Conservation (phyloP, 2,888 invertebrate genomes). For the Agrochola macilenta region DNA sequence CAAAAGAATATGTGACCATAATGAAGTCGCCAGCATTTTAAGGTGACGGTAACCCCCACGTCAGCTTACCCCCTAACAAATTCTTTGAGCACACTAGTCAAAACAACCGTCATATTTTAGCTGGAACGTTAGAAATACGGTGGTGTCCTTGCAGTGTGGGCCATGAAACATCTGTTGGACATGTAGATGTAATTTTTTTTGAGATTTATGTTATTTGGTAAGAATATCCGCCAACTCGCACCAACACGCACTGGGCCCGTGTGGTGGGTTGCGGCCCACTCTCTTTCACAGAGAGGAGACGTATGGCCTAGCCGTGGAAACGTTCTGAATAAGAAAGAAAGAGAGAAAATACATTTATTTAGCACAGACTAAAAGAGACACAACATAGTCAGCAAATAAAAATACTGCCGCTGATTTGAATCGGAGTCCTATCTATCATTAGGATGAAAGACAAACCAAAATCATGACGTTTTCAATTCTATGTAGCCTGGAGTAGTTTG, state of each 20-base stretch:
- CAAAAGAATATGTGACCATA: conserved; percentile 19
- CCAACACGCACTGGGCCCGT: too few species aligned
- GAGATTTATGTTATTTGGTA: too few species aligned
- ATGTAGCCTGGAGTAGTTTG: neutral
- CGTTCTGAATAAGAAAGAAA: too few species aligned
- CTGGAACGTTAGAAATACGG: conserved; percentile 65
- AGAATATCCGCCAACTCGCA: too few species aligned
- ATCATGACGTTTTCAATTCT: neutral
- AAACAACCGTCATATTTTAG: conserved; percentile 70
- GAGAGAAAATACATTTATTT: too few species aligned
- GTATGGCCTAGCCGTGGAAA: too few species aligned
- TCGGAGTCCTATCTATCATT: neutral
- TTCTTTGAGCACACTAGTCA: conserved; percentile 62
- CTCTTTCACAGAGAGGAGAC: too few species aligned
- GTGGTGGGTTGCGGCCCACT: too few species aligned
- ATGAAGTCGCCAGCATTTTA: conserved; percentile 52
- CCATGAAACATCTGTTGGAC: conserved; percentile 18
- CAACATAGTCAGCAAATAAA: too few species aligned
- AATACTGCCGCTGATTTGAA: neutral
- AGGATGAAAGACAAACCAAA: neutral
- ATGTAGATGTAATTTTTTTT: neutral
- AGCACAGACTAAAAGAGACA: too few species aligned
- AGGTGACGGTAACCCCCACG: conserved; percentile 55
- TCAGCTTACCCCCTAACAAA: conserved; percentile 65
- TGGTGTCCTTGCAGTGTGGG: conserved; percentile 34